A percentile compares a stretch with the other conserved stretches of the same genome.
These are phyloP conservation scores for Peromyscus attwateri DNA, from an alignment of 2,797 vertebrate species.

Conservation along the genomic window DNA sequence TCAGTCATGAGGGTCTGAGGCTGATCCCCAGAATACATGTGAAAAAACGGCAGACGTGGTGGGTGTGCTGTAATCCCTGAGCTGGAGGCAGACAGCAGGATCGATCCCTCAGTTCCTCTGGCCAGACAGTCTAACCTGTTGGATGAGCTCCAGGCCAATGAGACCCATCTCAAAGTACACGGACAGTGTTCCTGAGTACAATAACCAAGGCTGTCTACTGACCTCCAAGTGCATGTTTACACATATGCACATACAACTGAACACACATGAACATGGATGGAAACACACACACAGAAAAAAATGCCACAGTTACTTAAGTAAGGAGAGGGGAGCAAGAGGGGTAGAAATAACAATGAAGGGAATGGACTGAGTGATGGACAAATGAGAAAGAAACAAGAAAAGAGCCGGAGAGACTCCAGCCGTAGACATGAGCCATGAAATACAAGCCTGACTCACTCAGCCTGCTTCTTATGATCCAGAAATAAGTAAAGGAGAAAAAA, in stretches of 20 bases:
- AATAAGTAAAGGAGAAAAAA: neutral
- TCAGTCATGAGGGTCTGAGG: neutral
- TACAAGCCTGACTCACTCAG: neutral
- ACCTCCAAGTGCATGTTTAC: neutral
- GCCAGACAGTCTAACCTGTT: neutral
- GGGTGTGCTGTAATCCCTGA: neutral
- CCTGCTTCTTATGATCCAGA: neutral
- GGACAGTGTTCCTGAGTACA: neutral
- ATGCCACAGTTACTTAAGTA: neutral
- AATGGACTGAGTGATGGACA: neutral
- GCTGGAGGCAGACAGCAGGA: neutral
- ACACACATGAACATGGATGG: neutral
- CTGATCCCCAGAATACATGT: neutral
- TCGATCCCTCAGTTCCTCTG: neutral
- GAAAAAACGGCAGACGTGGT: neutral
- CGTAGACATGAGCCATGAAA: neutral
- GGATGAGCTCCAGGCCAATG: neutral
- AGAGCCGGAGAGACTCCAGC: neutral
- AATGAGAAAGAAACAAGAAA: neutral
- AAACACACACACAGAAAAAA: neutral
- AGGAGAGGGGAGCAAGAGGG: neutral
- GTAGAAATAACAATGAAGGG: neutral
- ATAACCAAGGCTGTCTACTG: neutral
- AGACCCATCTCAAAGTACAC: neutral
- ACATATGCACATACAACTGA: neutral